Percentiles rank a stretch among this genome's conserved stretches.
phyloP scores from a whole-genome alignment of 1,140 invertebrate species.

The Drosophila arawakana region DNA sequence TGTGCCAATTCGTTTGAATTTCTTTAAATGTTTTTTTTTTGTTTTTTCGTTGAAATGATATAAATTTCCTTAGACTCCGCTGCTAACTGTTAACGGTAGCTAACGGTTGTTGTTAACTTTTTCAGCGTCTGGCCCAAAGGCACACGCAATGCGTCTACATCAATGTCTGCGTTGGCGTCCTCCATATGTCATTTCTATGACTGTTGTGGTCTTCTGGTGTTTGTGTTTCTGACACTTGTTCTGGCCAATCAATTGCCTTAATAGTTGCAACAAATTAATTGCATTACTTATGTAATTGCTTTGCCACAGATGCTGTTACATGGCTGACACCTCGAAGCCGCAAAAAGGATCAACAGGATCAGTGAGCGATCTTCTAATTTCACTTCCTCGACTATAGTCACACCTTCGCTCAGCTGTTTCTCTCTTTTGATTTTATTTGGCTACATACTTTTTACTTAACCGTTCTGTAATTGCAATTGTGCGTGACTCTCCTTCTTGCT shows the following conservation, averaged over 20 bases:
- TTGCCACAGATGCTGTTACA: constrained; percentile 55
- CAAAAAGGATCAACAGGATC: constrained; percentile 32
- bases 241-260: constrained; percentile 41
- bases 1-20: constrained; percentile 79
- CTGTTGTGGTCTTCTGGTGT: too few relatives aligned
- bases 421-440: constrained; percentile 52
- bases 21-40: constrained; percentile 68
- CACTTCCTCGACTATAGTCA: constrained; percentile 37
- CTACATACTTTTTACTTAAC: constrained; percentile 21
- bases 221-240: constrained; percentile 30
- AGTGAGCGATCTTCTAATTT: constrained; percentile 36
- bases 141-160: constrained; percentile 35
- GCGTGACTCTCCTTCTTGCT: constrained; percentile 39
- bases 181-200: constrained; percentile 46
- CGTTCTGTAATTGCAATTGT: constrained; percentile 53
- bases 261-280: constrained; percentile 51
- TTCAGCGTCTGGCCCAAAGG: constrained; percentile 48
- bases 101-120: constrained; percentile 60
- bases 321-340: constrained; percentile 69
- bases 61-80: constrained; percentile 21
- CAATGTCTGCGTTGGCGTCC: constrained; percentile 52
- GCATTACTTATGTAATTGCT: constrained; percentile 59
- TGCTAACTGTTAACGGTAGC: constrained; percentile 43
- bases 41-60: constrained; percentile 37
- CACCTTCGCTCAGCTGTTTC: constrained; percentile 74